Percentiles rank a stretch among this genome's conserved stretches.
Conservation (phyloP, 2,113 vertebrate species). For the Rhipidura dahli region DNA sequence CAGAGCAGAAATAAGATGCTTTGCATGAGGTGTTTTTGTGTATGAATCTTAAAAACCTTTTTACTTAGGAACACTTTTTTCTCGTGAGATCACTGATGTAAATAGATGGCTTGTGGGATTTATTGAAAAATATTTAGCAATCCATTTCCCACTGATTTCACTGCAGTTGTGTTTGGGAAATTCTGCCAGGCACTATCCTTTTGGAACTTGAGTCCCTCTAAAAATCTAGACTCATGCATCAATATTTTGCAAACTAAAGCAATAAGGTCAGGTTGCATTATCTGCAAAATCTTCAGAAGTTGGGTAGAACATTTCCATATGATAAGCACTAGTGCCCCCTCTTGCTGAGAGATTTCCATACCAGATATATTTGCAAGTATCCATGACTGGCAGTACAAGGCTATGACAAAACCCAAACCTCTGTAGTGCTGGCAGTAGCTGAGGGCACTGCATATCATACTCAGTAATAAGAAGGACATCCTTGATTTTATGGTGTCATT, state of each 20-base stretch:
- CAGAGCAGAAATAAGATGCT: neutral
- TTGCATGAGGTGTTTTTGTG: neutral
- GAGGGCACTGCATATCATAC: neutral
- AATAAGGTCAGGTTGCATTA: neutral
- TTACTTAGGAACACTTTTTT: neutral
- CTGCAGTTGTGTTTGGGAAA: neutral
- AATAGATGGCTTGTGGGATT: neutral
- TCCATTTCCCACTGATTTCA: neutral
- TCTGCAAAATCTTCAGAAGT: neutral
- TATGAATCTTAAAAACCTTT: neutral
- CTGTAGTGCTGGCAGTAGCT: neutral
- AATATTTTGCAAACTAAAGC: neutral
- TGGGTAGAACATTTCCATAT: neutral
- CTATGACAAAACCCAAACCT: neutral
- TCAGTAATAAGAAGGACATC: neutral
- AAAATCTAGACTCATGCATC: neutral
- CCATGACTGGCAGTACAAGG: neutral
- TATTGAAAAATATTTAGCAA: neutral
- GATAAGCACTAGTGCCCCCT: constrained; percentile 17
- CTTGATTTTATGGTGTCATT: neutral
- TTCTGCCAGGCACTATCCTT: neutral
- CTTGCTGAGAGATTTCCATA: neutral
- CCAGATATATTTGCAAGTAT: neutral
- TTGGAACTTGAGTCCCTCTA: neutral
- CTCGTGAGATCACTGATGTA: neutral